Evolutionary conservation across 2,888 invertebrate species (phyloP).

Genomic region (Leistus spinibarbis): DNA sequence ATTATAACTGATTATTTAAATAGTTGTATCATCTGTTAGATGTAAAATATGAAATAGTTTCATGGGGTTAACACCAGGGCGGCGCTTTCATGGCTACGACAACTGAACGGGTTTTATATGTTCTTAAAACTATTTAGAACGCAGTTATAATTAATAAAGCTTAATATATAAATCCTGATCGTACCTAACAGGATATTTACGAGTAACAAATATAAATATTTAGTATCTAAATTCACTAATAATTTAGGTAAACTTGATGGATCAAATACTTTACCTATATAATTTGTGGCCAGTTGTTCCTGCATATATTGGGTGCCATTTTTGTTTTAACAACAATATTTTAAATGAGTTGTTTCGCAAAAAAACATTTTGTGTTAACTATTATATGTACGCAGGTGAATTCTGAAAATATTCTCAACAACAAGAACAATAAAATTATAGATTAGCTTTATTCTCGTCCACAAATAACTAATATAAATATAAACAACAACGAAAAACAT

Average conservation of each 20-base stretch:
- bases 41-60: no score
- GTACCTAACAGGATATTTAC: background rate
- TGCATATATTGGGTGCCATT: conserved; percentile 29
- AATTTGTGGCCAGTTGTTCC: conserved; percentile 17
- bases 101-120: background rate
- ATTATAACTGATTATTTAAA: no score
- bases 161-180: background rate
- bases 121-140: background rate
- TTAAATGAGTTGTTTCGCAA: background rate
- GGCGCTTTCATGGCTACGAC: background rate
- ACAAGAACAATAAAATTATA: conserved; percentile 14
- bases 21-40: no score
- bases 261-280: conserved; percentile 33
- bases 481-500: background rate
- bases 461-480: background rate
- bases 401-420: conserved; percentile 30
- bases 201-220: background rate
- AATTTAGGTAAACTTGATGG: conserved; percentile 21
- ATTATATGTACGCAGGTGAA: conserved; percentile 3
- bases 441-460: background rate
- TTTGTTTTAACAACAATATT: conserved; percentile 16
- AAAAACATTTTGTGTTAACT: background rate
- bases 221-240: background rate
- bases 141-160: background rate
- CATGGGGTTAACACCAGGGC: no score